Conservation (phyloP, 2,113 vertebrate genomes). For the Uria aalge region DNA sequence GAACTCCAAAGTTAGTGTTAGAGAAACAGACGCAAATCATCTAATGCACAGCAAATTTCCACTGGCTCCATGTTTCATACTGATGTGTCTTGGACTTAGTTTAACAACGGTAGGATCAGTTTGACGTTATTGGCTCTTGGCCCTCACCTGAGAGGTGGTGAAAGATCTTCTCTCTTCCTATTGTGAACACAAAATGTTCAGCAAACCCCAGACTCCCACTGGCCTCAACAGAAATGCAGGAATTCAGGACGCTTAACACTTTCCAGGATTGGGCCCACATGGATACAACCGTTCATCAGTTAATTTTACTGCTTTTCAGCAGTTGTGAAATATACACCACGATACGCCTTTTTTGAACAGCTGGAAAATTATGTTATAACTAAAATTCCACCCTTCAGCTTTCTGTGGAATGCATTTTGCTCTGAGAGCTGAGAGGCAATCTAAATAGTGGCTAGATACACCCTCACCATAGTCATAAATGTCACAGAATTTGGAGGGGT, state of each 20-base stretch:
- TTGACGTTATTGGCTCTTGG: not conserved
- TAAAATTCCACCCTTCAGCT: slow-evolving; percentile 49
- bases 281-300: not conserved
- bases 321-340: slow-evolving; percentile 43
- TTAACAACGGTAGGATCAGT: not conserved
- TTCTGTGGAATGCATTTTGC: slow-evolving; percentile 45
- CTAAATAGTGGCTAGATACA: not conserved
- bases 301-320: slow-evolving; percentile 55
- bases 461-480: not conserved
- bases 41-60: not conserved
- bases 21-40: slow-evolving; percentile 11
- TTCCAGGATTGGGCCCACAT: not conserved
- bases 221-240: not conserved
- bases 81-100: not conserved
- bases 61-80: not conserved
- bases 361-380: slow-evolving; percentile 57
- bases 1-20: not conserved
- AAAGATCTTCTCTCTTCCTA: not conserved
- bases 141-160: not conserved
- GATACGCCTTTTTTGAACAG: slow-evolving; percentile 22
- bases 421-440: not conserved
- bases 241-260: not conserved
- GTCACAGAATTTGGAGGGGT: not conserved
- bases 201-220: not conserved
- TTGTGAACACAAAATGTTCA: not conserved